Evolutionary conservation across 2,113 vertebrate genomes (phyloP), one percentile per base, ranked within the genome.

Genomic region (Pangasianodon hypophthalmus): DNA sequence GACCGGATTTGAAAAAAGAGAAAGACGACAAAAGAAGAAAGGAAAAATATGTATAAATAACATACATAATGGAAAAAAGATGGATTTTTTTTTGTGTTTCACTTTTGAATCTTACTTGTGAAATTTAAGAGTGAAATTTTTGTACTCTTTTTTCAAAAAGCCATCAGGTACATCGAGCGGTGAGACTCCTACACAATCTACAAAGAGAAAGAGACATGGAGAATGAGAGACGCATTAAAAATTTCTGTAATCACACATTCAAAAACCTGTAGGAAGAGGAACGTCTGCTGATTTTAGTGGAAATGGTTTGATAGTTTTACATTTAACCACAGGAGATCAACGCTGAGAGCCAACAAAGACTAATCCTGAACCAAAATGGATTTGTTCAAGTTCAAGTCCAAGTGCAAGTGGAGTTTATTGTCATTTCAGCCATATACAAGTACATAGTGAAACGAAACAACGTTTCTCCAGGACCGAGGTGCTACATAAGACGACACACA

Each of bases 121-220:
- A 92, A 99, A 99, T 90, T 99, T 98, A 92, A 99, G 96, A 0
- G 97, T 98, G 92, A 99, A 96, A 94, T 99, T 99, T 94, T 71
- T 97, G 95, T 97, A 97, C 94, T 84, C 92, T 69, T 32, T 83
- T 41, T 91, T 89, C 54, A 93, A 54, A 0, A 2, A 46, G 54
- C 21, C 46, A 10, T 86, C 75, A 56, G 95, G 94, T 48, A 83
- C 81, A 0, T 89, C 93, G 1, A 95, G 85, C 0, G 98, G 97
- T 26, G 96, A 95, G 85, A 98, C 95, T 0, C 95, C 96, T 46
- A 98, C 73, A 67, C 97, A 98, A 46, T 97, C 98, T 99, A 91
- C 67, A 86, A 48, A 92, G 1, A 41, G 26, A 44, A 18, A 85
- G 19, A 89, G 69, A 85, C 11, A 84, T 77, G 52, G n/a, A 37